phyloP scores from a whole-genome alignment of 2,797 vertebrate genomes.

The Lithobates sylvaticus region DNA sequence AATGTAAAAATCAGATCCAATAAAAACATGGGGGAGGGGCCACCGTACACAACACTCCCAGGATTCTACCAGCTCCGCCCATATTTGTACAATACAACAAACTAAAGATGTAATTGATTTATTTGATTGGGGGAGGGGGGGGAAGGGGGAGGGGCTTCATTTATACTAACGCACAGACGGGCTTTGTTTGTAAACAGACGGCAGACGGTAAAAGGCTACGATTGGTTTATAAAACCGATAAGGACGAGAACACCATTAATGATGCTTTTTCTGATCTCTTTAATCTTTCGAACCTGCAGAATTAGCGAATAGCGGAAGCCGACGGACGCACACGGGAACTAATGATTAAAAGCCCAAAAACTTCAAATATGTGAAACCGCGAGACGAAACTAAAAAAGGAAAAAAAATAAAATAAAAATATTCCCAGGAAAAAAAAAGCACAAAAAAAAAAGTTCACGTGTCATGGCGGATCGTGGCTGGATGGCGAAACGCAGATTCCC shows the following conservation, averaged over 20 bases:
- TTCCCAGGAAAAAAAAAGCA: slow-evolving; percentile 64
- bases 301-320: slow-evolving; percentile 71
- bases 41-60: background rate
- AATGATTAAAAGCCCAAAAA: slow-evolving; percentile 68
- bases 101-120: background rate
- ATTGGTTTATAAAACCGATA: slow-evolving; percentile 86
- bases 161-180: slow-evolving; percentile 43
- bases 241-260: slow-evolving; percentile 79
- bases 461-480: slow-evolving; percentile 55
- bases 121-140: background rate
- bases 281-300: slow-evolving; percentile 68
- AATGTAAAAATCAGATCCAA: slow-evolving; percentile 6
- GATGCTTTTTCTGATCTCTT: slow-evolving; percentile 61
- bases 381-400: slow-evolving; percentile 66
- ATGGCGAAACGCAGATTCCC: slow-evolving; percentile 64
- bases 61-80: slow-evolving; percentile 5
- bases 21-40: slow-evolving; percentile 4
- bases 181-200: slow-evolving; percentile 67
- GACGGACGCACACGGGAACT: slow-evolving; percentile 72
- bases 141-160: slow-evolving; percentile 20
- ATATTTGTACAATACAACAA: background rate
- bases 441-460: slow-evolving; percentile 69
- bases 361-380: slow-evolving; percentile 68
- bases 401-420: slow-evolving; percentile 61
- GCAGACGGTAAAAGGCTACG: slow-evolving; percentile 77